These are phyloP conservation scores for Mycetomoellerius zeteki DNA, from an alignment of 1,140 invertebrate genomes.

Conservation along the genomic window DNA sequence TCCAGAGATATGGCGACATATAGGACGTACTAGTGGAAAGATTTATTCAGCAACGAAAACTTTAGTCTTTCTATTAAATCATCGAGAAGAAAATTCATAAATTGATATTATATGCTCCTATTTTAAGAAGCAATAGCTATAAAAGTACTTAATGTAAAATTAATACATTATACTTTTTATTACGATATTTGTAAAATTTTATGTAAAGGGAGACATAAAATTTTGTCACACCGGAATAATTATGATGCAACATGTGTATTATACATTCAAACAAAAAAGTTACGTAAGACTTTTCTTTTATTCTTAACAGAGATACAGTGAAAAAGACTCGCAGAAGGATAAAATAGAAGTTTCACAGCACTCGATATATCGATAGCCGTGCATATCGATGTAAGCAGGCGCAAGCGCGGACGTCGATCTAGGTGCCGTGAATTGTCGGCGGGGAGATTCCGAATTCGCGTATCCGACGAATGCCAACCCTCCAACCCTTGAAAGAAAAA, in stretches of 20 bases:
- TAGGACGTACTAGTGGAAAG: background rate
- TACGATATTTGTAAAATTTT: background rate
- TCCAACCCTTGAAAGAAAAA: slow-evolving; percentile 4
- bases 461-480: slow-evolving; percentile 43
- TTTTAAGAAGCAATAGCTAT: background rate
- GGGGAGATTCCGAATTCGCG: slow-evolving; percentile 59
- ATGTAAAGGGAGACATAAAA: background rate
- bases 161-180: background rate
- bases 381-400: slow-evolving; percentile 3
- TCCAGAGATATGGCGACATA: background rate
- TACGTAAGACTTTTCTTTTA: background rate
- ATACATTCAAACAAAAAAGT: background rate
- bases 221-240: background rate
- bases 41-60: background rate
- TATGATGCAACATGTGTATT: background rate
- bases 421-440: slow-evolving; percentile 16
- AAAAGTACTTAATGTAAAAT: slow-evolving; percentile 3
- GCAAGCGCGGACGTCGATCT: slow-evolving; percentile 35
- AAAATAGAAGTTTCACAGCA: slow-evolving; percentile 37
- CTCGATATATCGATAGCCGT: slow-evolving; percentile 50
- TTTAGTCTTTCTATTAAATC: background rate
- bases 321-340: slow-evolving; percentile 2
- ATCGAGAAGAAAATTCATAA: background rate
- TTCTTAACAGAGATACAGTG: background rate
- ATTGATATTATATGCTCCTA: background rate